Base-by-base conservation (phyloP, 2,797 vertebrate genomes). In the Prionace glauca region DNA sequence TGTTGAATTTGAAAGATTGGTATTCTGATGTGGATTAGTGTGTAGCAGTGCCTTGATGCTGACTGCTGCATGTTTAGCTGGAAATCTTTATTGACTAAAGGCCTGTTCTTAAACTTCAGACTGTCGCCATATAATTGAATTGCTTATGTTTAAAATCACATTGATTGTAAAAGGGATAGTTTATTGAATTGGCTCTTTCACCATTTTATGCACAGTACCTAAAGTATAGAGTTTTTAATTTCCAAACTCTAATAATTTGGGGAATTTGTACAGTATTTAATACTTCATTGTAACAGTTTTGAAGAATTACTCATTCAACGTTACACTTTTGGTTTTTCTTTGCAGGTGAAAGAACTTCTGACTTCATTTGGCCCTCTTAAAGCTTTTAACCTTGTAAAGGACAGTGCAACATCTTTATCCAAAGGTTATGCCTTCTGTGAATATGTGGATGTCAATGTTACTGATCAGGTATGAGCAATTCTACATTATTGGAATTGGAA, bases 401-500 rank as follows among this genome's bases (percentile, higher is more conserved):
- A 98, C 97, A 98, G 98, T 96, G 97, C 98, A 96, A 98, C 98
- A 45, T 98, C 98, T 95, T 97, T 98, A 97, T 98, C 98, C 1
- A 98, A 98, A 96, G 98, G 98, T 96, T 98, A 98, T 96, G 97
- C 98, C 96, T 98, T 98, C 96, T 98, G 98, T 93, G 98, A 98
- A 96, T 98, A 98, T 1, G 97, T 98, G 1, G 98, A 98, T 96
- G 88, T 98, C 97, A 96, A 97, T 95, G 97, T 97, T 95, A 98
- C 98, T 2, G 98, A 98, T 95, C 98, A 98, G 97, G 98, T 98
- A 96, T 95, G 95, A 62, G 1, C 29, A 67, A 50, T 86, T 95
- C 18, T 95, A 69, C 36, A 24, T 92, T 92, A 69, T 12, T 67
- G 32, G 62, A 20, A 92, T 67, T 92, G 65, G 18, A 84, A 36